A percentile compares a stretch with the other conserved stretches of the same genome.
Evolutionary conservation across 2,888 invertebrate genomes (phyloP).

Genomic region (Noctua janthina): DNA sequence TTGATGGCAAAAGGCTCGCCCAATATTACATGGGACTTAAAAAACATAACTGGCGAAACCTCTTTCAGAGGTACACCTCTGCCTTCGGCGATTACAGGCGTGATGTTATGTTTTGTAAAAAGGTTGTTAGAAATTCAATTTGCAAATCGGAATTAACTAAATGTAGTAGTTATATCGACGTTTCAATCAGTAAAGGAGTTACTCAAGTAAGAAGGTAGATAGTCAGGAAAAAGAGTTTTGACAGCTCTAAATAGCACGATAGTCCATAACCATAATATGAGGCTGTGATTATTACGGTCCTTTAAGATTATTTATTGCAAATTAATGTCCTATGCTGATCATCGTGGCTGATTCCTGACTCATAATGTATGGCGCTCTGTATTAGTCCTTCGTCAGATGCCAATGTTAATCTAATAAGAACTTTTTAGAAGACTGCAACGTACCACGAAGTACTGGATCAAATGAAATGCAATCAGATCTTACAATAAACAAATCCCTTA

Average conservation of each 20-base stretch:
- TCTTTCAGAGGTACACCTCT: no score
- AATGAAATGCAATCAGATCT: constrained; percentile 8
- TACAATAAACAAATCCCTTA: not conserved
- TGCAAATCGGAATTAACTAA: not conserved
- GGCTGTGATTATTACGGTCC: not conserved
- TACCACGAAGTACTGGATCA: not conserved
- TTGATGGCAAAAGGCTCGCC: no score
- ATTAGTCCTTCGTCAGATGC: not conserved
- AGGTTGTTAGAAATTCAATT: not conserved
- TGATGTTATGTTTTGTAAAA: not conserved
- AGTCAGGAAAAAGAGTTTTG: not conserved
- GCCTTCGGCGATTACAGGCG: no score
- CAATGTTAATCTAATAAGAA: not conserved
- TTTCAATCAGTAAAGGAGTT: not conserved
- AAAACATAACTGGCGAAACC: no score
- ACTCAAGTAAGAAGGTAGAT: not conserved
- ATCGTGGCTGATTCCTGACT: not conserved
- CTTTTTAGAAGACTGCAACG: not conserved
- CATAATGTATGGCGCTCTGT: not conserved
- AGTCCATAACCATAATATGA: not conserved
- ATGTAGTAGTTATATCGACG: not conserved
- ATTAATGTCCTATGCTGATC: not conserved
- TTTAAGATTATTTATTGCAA: not conserved
- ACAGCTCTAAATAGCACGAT: not conserved
- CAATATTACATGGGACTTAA: no score